phyloP scores from a whole-genome alignment of 2,888 invertebrate species.

The Koerneria pararmatus region DNA sequence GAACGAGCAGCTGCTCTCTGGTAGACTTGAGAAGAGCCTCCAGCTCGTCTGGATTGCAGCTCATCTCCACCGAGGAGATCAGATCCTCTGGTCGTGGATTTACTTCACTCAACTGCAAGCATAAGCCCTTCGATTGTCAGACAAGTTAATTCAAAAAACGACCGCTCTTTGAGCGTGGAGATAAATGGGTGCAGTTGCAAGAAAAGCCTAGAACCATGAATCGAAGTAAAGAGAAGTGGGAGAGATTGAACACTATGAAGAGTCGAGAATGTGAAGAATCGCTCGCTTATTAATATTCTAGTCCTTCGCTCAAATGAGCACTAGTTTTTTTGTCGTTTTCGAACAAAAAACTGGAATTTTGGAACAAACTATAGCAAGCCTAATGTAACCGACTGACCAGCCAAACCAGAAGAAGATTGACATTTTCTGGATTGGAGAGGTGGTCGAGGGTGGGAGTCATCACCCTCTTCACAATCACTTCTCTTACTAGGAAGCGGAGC shows the following conservation, averaged over 20 bases:
- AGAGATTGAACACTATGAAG: too few relatives aligned
- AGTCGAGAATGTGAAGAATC: too few relatives aligned
- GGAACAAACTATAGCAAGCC: too few relatives aligned
- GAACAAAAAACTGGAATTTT: too few relatives aligned
- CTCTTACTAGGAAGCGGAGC: slow-evolving; percentile 70
- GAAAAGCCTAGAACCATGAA: too few relatives aligned
- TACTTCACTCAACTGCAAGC: slow-evolving; percentile 75
- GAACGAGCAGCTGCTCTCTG: slow-evolving; percentile 73
- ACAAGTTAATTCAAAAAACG: not conserved
- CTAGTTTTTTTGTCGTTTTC: too few relatives aligned
- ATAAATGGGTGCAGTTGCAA: too few relatives aligned
- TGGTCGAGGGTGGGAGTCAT: slow-evolving; percentile 72
- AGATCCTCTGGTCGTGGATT: slow-evolving; percentile 80
- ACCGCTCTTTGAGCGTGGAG: not conserved
- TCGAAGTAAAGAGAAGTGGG: too few relatives aligned
- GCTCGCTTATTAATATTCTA: too few relatives aligned
- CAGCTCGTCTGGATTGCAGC: slow-evolving; percentile 78
- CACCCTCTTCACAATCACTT: slow-evolving; percentile 64
- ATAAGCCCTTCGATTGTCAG: not conserved
- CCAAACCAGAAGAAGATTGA: slow-evolving; percentile 83
- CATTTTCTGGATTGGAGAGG: slow-evolving; percentile 82
- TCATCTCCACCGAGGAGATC: slow-evolving; percentile 75
- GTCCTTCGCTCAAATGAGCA: too few relatives aligned
- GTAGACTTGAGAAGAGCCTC: slow-evolving; percentile 76
- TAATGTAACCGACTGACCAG: slow-evolving; percentile 68